Conservation (phyloP, 2,797 vertebrate species). For the Microtus agrestis region DNA sequence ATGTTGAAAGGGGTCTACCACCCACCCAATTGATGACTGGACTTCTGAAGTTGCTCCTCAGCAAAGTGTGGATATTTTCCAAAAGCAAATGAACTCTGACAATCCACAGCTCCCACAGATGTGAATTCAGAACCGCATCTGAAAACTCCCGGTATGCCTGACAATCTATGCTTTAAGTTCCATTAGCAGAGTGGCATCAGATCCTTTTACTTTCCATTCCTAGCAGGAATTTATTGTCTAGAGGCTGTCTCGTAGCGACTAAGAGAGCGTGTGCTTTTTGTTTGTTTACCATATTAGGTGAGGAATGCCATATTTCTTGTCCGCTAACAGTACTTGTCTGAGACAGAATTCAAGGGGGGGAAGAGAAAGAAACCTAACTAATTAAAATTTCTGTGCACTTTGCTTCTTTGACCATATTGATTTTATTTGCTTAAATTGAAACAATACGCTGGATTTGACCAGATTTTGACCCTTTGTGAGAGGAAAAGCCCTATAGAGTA, state of each 20-base stretch:
- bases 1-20: slow-evolving; percentile 88
- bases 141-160: slow-evolving; percentile 90
- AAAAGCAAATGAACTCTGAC: slow-evolving; percentile 91
- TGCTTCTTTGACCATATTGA: slow-evolving; percentile 91
- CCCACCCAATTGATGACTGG: slow-evolving; percentile 88
- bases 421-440: slow-evolving; percentile 92
- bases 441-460: slow-evolving; percentile 89
- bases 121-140: slow-evolving; percentile 91
- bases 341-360: slow-evolving; percentile 83
- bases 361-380: slow-evolving; percentile 85
- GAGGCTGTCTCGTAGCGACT: slow-evolving; percentile 89
- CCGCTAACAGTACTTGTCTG: slow-evolving; percentile 87
- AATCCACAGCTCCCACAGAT: slow-evolving; percentile 92
- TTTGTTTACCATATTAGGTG: slow-evolving; percentile 90
- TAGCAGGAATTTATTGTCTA: slow-evolving; percentile 88
- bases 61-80: slow-evolving; percentile 91
- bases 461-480: slow-evolving; percentile 88
- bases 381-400: slow-evolving; percentile 92
- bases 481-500: slow-evolving; percentile 90
- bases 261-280: slow-evolving; percentile 87
- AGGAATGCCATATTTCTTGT: slow-evolving; percentile 89
- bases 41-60: slow-evolving; percentile 91
- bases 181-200: slow-evolving; percentile 89
- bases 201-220: slow-evolving; percentile 88
- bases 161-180: slow-evolving; percentile 92